phyloP scores from a whole-genome alignment of 2,888 invertebrate species.

The Eucriotettix oculatus region DNA sequence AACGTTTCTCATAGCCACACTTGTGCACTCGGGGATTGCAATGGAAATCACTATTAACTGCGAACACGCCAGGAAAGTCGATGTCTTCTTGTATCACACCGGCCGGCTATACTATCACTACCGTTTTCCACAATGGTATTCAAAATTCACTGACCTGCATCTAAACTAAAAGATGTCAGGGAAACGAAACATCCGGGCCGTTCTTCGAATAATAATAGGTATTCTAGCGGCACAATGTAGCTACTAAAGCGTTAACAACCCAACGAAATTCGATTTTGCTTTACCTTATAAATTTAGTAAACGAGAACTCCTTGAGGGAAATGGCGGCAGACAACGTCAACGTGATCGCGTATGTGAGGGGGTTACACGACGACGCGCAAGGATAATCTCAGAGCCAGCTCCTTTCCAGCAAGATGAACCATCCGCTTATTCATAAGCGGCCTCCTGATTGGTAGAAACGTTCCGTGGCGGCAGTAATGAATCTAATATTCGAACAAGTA shows the following conservation, averaged over 20 bases:
- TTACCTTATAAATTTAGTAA: constrained; percentile 43
- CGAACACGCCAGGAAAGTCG: too few species aligned
- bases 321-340: constrained; percentile 40
- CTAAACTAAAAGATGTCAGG: too few species aligned
- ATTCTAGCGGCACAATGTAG: too few species aligned
- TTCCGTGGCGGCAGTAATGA: background rate
- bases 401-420: background rate
- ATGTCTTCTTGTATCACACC: background rate
- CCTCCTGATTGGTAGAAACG: background rate
- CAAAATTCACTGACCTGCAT: too few species aligned
- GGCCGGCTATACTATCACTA: constrained; percentile 4
- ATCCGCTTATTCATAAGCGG: background rate
- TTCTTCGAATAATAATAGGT: too few species aligned
- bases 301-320: constrained; percentile 36
- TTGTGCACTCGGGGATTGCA: too few species aligned
- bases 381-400: constrained; percentile 29
- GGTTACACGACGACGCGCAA: constrained; percentile 67
- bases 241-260: background rate
- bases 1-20: too few species aligned
- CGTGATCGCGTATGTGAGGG: constrained; percentile 33
- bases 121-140: too few species aligned
- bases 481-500: background rate
- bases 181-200: too few species aligned
- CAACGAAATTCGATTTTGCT: constrained; percentile 12
- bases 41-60: too few species aligned